Base-by-base conservation (phyloP, 2,797 vertebrate species). In the Sylvilagus floridanus region DNA sequence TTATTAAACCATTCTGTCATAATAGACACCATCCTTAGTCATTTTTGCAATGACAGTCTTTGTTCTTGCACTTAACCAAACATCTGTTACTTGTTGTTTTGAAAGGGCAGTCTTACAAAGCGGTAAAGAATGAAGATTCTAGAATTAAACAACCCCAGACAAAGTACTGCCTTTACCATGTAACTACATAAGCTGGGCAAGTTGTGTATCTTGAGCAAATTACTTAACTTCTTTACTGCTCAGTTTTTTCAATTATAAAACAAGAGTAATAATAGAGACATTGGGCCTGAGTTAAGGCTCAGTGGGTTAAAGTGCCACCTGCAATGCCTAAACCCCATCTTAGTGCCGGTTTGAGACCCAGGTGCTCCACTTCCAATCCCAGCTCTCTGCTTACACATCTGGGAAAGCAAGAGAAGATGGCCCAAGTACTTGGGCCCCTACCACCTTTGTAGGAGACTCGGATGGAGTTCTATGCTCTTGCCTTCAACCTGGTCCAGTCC, bases 181-280 rank as follows among this genome's bases (percentile, higher is more conserved):
- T 50, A 85, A 71, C 30, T 11, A 84, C 35, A 71, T 37, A n/a
- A 32, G 32, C 87, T 42, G 35, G 35, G 26, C n/a, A 89, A 81
- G 6, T 71, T 86, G 52, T 7, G 30, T 86, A 66, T 62, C 19
- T 71, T 82, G 54, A 57, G 7, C 14, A 57, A 57, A 21, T 57
- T 57, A 57, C 54, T 57, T 57, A 57, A 16, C 54, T 17, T 84
- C 57, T 76, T 24, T 26, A 30, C 65, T 17, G 14, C 54, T 90
- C 30, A 50, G 4, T 69, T 54, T 92, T 92, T 92, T 77, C 42
- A 96, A 72, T 26, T 76, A 37, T 35, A 69, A 84, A 88, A 88
- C 60, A 28, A 92, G 14, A 12, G 8, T 42, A 65, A 57, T 52
- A 81, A 79, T 42, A 90, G 30, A 24, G 28, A 50, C 85, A 10